Evolutionary conservation across 2,113 vertebrate genomes (phyloP).

Genomic region (Ceuthmochares aereus): DNA sequence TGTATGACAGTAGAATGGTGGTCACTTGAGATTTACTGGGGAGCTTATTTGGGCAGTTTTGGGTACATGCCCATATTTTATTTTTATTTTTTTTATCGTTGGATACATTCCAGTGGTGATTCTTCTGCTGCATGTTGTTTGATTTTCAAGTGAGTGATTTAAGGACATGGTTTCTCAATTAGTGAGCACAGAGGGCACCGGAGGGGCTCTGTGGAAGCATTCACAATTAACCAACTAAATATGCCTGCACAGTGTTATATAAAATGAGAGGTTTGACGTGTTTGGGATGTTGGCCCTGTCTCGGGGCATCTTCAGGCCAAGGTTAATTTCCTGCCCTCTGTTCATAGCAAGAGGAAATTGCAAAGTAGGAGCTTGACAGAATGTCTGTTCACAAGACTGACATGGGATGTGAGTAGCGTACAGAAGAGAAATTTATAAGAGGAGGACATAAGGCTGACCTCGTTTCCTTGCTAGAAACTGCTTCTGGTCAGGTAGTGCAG

Average conservation of each 20-base stretch:
- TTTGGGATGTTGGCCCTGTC: background rate
- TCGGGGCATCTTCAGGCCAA: background rate
- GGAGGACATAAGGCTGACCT: background rate
- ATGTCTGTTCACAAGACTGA: conserved; percentile 5
- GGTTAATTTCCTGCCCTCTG: conserved; percentile 46
- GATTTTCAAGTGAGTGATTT: conserved; percentile 8
- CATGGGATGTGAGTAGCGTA: background rate
- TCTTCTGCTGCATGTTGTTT: background rate
- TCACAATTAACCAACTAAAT: background rate
- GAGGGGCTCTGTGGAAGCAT: background rate
- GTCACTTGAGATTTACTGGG: background rate
- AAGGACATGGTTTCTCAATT: background rate
- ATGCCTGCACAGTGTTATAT: background rate
- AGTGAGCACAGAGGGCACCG: background rate
- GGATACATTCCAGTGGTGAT: background rate
- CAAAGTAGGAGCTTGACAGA: conserved; percentile 4
- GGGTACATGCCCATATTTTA: background rate
- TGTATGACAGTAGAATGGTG: background rate
- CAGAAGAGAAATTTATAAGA: background rate
- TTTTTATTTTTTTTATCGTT: background rate
- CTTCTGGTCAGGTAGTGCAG: background rate
- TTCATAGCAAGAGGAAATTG: conserved; percentile 18
- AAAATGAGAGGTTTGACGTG: background rate
- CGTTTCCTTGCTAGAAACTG: background rate
- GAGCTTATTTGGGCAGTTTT: background rate